These are phyloP conservation scores for Zosterops pallidus DNA, from an alignment of 2,113 vertebrate genomes.

Conservation along the genomic window DNA sequence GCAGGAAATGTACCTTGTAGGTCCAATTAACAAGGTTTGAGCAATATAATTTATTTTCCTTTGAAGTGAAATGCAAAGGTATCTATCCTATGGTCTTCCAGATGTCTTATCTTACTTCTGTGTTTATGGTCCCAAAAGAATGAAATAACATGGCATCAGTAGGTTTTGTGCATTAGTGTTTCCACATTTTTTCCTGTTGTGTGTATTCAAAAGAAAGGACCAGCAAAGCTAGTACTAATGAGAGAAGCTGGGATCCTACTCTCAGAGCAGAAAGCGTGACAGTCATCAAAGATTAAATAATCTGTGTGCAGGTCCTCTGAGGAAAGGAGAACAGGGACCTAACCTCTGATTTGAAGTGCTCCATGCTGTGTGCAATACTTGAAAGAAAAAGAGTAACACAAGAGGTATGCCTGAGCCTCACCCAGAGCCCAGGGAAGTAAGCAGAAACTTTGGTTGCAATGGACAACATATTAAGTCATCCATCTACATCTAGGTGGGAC, in stretches of 20 bases:
- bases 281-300: background rate
- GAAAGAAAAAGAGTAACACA: background rate
- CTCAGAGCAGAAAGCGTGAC: background rate
- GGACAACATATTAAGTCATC: background rate
- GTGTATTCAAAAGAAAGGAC: background rate
- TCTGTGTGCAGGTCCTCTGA: background rate
- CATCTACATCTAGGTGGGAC: background rate
- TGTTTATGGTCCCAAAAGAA: background rate
- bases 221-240: background rate
- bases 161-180: background rate
- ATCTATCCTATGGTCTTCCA: background rate
- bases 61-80: background rate
- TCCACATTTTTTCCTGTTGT: background rate
- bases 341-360: background rate
- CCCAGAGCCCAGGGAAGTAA: background rate
- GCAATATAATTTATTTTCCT: background rate
- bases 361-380: background rate
- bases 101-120: background rate
- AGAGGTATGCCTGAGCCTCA: background rate
- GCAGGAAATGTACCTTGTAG: background rate
- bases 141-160: background rate
- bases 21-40: background rate
- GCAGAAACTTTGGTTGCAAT: background rate
- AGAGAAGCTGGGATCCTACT: background rate
- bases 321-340: background rate